Evolutionary conservation across 92 coral and sea anemone species (phyloP).

Genomic region (Scolanthus callimorphus): DNA sequence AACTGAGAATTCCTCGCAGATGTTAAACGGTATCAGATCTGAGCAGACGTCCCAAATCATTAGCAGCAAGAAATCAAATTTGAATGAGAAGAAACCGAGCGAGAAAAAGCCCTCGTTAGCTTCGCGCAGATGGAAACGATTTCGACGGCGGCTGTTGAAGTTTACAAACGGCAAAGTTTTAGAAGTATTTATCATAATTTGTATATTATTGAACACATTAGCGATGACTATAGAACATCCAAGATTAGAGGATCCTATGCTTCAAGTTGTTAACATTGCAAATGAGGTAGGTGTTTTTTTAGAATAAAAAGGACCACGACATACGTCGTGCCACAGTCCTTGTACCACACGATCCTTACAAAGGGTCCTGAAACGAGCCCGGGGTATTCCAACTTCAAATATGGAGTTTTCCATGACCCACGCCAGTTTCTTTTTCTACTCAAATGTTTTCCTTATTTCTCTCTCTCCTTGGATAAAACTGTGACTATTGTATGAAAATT

Average conservation of each 20-base stretch:
- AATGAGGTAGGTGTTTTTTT: conserved; percentile 74
- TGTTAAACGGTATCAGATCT: neutral
- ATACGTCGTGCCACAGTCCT: too few species aligned
- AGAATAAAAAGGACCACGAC: too few species aligned
- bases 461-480: too few species aligned
- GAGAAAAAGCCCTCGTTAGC: neutral
- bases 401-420: too few species aligned
- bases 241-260: conserved; percentile 66
- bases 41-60: neutral
- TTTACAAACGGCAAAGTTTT: conserved; percentile 55
- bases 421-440: too few species aligned
- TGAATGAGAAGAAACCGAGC: neutral
- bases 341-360: too few species aligned
- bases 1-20: too few species aligned
- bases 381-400: too few species aligned
- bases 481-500: too few species aligned
- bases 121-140: conserved; percentile 8
- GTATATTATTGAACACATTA: conserved; percentile 80
- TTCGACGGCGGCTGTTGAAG: conserved; percentile 28
- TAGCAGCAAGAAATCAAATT: neutral
- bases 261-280: conserved; percentile 51
- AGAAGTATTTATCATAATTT: conserved; percentile 68
- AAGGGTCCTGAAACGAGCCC: too few species aligned
- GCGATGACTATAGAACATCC: conserved; percentile 86
- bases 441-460: too few species aligned